Evolutionary conservation across 2,797 vertebrate species (phyloP), one percentile per base, ranked within the genome.

Genomic region (Odontamblyopus rebecca): DNA sequence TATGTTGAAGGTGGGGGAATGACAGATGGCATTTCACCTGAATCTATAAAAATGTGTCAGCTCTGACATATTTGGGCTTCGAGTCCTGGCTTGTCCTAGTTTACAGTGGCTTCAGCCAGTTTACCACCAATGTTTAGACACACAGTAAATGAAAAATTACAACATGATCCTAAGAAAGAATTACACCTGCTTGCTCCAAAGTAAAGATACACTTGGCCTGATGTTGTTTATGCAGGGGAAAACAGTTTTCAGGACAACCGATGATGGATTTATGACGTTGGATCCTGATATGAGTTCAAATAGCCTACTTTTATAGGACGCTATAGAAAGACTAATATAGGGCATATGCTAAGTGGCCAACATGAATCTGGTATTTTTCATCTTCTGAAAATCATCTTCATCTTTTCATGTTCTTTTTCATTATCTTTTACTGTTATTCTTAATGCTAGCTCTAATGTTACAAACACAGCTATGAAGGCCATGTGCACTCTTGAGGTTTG

Each of bases 1-100:
- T 62, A 80, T 78, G 71, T 78, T 84, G 78, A 74, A 86, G 80
- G 77, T 72, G 44, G 32, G 51, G 72, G 73, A 81, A 81, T 91
- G 91, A 92, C 86, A 85, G 84, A 92, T 91, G 89, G 79, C 76
- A 87, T 90, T 90, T 90, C 81, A 85, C 56, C 78, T 44, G 74
- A 89, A 88, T 89, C 83, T 81, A 88, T 88, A 83, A 81, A 83
- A 86, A 84, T 70, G 41, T 85, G 88, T 87, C 79, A 86, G 62
- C 29, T 38, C 30, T 76, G 67, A 67, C 82, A 76, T 78, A 75
- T 80, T 82, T 71, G 77, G 72, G 82, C 74, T 75, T 85, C 26
- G 66, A 19, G 53, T 73, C 35, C 62, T 68, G 44, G 5, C 26
- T 59, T 88, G 80, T 15, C 72, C 83, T 76, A 78, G 70, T 88